Conservation (phyloP, 2,888 invertebrate species). For the Gerris lacustris region DNA sequence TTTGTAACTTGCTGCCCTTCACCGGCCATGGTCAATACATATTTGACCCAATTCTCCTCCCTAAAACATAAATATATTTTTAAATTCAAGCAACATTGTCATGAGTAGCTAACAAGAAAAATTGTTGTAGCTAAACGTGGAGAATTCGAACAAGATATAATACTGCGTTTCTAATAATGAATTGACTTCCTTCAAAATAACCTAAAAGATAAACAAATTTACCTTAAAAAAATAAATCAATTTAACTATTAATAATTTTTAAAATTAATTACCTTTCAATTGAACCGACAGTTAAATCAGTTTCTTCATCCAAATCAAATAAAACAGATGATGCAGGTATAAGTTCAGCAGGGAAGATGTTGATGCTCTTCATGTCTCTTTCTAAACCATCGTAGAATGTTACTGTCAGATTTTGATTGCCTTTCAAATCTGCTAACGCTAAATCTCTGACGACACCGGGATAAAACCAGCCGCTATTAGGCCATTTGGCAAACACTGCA, state of each 20-base stretch:
- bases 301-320: constrained; percentile 25
- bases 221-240: no score
- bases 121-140: no score
- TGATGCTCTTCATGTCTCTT: constrained; percentile 26
- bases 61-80: constrained; percentile 11
- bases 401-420: constrained; percentile 20
- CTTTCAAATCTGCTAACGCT: constrained; percentile 19
- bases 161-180: no score
- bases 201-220: no score
- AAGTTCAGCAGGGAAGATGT: constrained; percentile 24
- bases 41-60: constrained; percentile 22
- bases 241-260: no score
- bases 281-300: constrained; percentile 18
- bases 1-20: constrained; percentile 17
- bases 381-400: constrained; percentile 25
- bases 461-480: constrained; percentile 27
- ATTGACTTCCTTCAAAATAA: no score
- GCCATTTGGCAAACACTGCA: constrained; percentile 27
- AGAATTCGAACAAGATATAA: no score
- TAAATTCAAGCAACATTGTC: no score
- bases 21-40: constrained; percentile 18
- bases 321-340: constrained; percentile 22
- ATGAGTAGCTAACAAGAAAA: no score
- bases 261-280: no score
- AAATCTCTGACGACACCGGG: constrained; percentile 24